Evolutionary conservation across 2,113 vertebrate species (phyloP), one percentile per base, ranked within the genome.

Genomic region (Xenopus laevis): DNA sequence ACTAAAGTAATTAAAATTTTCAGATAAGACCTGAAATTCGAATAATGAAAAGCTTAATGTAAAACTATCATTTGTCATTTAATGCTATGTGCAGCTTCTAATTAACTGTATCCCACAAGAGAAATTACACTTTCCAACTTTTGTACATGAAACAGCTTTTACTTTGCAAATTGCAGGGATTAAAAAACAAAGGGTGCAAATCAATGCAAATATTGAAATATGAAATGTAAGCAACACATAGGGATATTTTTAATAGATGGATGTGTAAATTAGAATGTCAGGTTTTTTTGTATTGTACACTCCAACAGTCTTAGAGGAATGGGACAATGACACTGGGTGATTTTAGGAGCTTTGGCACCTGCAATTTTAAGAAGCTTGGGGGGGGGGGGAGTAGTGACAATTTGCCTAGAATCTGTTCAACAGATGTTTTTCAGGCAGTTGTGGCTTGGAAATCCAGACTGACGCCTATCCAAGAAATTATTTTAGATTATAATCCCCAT

Each of bases 1-100:
- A 82, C 68, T 78, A 66, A 81, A 79, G 77, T 83, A 86, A 86
- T 81, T 81, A 74, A 86, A 81, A 62, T 66, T 82, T 79, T 76
- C 33, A 81, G 79, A 78, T 81, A 79, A 84, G 77, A 80, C 4
- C 11, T 78, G 84, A 84, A 68, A 82, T 64, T 53, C 66, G 72
- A 84, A 83, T 79, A 86, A 80, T 71, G 61, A 79, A 82, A 81
- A 80, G 78, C 75, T 78, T 83, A 82, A 81, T 61, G 70, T 81
- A 85, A 81, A 84, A 68, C 58, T 81, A 82, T 76, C 77, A 62
- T 78, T 78, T 76, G 76, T 79, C 61, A 72, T 57, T 68, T 72
- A 76, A 63, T 70, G 64, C 58, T 63, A 83, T 62, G 70, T 21
- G 33, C 61, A 68, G 59, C 13, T 65, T 71, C 64, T 78, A 80